Evolutionary conservation across 2,797 vertebrate species (phyloP), one percentile per base, ranked within the genome.

Genomic region (Paratrypauchen microcephalus): DNA sequence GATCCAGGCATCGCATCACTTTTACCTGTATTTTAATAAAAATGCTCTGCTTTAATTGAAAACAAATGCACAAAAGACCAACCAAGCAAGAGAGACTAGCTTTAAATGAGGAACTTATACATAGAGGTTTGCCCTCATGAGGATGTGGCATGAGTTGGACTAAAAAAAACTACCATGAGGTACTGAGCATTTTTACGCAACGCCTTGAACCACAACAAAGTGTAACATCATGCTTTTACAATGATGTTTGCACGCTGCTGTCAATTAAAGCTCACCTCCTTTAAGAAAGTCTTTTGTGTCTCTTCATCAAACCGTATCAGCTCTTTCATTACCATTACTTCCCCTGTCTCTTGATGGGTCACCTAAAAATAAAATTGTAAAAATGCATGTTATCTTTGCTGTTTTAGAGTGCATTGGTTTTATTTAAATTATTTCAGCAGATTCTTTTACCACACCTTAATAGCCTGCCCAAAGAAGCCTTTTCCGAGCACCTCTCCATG

Each of bases 261-360:
- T n/a, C 47, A 65, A 6, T 52, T 52, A 11, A 23, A 15, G 65
- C 86, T 78, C 71, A 95, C 97, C 95, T 99, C 98, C 81, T 99
- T 99, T 69, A 97, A 92, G 81, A 99, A 99, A 0, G 96, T 96
- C 76, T 94, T 95, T 76, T 99, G 97, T 0, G 97, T 99, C 78
- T 99, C 98, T 81, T 99, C 97, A 0, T 99, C 98, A 0, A 96
- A 99, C 5, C 95, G 92, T 79, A 99, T 95, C 77, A 99, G 89
- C 83, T 99, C 98, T 90, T 99, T 99, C 94, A 99, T 99, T 73
- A 97, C 98, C 98, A 99, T 99, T 85, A 99, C 97, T 80, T 99
- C 98, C 0, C 97, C 97, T 0, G 97, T 99, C 84, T 96, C 94
- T 74, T 94, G 91, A 83, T 99, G 98, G 0, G 96, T 99, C 70